Percentiles rank a stretch among this genome's conserved stretches.
Conservation (phyloP, 2,113 vertebrate genomes). For the Anoura caudifer region DNA sequence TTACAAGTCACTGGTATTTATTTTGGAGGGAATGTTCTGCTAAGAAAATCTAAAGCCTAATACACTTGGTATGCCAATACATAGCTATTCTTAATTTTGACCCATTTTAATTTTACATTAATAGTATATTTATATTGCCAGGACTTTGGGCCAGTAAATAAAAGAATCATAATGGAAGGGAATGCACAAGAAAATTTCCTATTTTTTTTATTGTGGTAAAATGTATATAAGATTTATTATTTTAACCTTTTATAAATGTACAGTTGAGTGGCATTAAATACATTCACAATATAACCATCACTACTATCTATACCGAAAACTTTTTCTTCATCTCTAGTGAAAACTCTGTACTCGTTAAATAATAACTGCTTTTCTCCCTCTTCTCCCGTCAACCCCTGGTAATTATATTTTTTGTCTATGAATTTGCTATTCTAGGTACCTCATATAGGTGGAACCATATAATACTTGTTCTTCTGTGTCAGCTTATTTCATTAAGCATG, state of each 20-base stretch:
- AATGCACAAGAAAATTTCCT: neutral
- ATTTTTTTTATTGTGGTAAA: neutral
- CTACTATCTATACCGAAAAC: neutral
- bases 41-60: neutral
- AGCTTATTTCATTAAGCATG: neutral
- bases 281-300: neutral
- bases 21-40: neutral
- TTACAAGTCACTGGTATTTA: neutral
- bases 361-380: too few species aligned
- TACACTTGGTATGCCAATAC: neutral
- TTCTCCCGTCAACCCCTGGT: neutral
- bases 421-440: neutral
- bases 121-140: neutral
- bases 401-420: neutral
- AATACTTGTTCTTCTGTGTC: neutral
- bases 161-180: constrained; percentile 11
- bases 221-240: neutral
- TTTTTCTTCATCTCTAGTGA: neutral
- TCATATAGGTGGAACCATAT: neutral
- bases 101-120: constrained; percentile 9
- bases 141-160: neutral
- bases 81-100: neutral
- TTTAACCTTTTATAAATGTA: neutral
- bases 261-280: neutral
- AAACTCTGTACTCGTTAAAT: neutral